Evolutionary conservation across 1,140 invertebrate species (phyloP).

Genomic region (Ganaspis sp.): DNA sequence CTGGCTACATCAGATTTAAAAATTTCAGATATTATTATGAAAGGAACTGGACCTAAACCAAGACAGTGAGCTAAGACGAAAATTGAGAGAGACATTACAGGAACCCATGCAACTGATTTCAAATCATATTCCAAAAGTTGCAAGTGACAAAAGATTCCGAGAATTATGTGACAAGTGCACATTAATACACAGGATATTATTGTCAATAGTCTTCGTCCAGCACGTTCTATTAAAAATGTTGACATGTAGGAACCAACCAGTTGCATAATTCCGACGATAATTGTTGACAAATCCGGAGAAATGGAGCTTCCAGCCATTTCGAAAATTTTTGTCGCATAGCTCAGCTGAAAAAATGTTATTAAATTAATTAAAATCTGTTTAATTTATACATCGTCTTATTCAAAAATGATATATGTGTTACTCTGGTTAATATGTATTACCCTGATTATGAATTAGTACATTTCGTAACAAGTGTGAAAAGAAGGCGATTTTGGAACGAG

Average conservation of each 20-base stretch:
- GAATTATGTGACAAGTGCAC: conserved; percentile 66
- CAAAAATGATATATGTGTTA: too few relatives aligned
- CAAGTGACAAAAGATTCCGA: conserved; percentile 74
- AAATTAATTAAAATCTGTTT: conserved; percentile 43
- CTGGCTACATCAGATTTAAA: conserved; percentile 76
- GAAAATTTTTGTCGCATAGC: conserved; percentile 80
- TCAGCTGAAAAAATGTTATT: conserved; percentile 55
- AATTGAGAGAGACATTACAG: conserved; percentile 75
- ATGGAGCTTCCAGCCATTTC: conserved; percentile 73
- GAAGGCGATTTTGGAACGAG: too few relatives aligned
- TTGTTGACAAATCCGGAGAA: conserved; percentile 74
- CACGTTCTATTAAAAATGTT: conserved; percentile 78
- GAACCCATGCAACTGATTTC: conserved; percentile 72
- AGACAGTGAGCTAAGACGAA: conserved; percentile 78
- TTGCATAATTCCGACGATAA: conserved; percentile 75
- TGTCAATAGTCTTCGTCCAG: conserved; percentile 78
- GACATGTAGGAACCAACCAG: conserved; percentile 74
- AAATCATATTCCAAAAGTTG: conserved; percentile 61
- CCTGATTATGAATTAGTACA: too few relatives aligned
- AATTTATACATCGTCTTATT: neutral
- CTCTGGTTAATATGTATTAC: too few relatives aligned
- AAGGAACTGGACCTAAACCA: conserved; percentile 77
- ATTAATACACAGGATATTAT: conserved; percentile 76
- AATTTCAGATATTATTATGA: conserved; percentile 80
- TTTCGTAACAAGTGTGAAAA: too few relatives aligned